A percentile compares a stretch with the other conserved stretches of the same genome.
Evolutionary conservation across 1,140 invertebrate species (phyloP).

Genomic region (Hylaeus anthracinus): DNA sequence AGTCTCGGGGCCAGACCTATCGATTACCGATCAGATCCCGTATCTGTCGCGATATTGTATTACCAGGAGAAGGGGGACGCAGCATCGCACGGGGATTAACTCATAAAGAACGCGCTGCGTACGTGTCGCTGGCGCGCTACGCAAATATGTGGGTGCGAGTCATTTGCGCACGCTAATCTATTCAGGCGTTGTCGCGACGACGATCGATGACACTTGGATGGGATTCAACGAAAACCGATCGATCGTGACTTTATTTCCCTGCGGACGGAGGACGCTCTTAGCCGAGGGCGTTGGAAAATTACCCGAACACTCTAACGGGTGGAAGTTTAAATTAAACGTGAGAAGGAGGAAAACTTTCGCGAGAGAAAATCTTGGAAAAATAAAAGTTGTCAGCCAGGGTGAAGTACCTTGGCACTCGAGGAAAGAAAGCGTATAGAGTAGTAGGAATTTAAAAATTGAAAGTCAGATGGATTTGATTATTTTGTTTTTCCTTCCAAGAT

Average conservation of each 20-base stretch:
- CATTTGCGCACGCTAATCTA: constrained; percentile 15
- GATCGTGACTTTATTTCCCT: background rate
- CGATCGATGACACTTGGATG: constrained; percentile 12
- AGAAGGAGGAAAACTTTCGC: no score
- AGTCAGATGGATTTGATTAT: no score
- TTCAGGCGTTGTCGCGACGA: constrained; percentile 8
- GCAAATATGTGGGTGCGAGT: background rate
- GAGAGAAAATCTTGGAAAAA: no score
- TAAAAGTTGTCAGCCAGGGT: no score
- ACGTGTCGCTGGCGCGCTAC: constrained; percentile 15
- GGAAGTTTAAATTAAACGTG: no score
- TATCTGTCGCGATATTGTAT: constrained; percentile 56
- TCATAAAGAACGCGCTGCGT: constrained; percentile 34
- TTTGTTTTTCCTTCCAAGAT: no score
- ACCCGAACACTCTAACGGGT: no score
- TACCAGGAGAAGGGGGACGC: constrained; percentile 6
- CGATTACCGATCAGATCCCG: constrained; percentile 60
- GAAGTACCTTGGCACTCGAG: no score
- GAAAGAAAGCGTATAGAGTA: no score
- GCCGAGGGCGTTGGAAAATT: no score
- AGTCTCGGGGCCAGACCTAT: constrained; percentile 34
- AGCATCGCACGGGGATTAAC: constrained; percentile 27
- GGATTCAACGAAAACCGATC: constrained; percentile 16
- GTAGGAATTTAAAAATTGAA: no score
- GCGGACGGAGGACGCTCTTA: no score